phyloP scores from a whole-genome alignment of 2,888 invertebrate species.

The Lasioglossum leucozonium region DNA sequence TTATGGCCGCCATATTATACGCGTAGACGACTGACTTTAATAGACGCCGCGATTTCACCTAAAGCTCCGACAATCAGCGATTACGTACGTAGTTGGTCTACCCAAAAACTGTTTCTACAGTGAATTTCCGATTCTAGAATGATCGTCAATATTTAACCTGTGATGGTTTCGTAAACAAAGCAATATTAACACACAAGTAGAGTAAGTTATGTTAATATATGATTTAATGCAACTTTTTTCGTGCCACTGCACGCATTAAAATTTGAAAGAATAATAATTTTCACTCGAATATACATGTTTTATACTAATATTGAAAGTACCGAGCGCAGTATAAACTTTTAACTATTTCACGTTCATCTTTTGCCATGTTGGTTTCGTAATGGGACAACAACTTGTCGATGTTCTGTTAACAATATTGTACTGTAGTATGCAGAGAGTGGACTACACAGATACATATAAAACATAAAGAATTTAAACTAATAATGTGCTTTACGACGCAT shows the following conservation, averaged over 20 bases:
- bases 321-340: neutral
- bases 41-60: neutral
- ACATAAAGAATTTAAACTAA: neutral
- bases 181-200: neutral
- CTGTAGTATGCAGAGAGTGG: neutral
- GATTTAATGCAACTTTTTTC: no score
- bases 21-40: neutral
- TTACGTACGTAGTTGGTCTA: neutral
- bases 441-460: neutral
- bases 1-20: conserved; percentile 17
- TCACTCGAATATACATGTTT: no score
- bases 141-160: neutral
- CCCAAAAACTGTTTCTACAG: neutral
- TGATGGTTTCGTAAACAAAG: neutral
- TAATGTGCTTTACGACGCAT: neutral
- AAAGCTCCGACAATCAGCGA: neutral
- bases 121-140: neutral
- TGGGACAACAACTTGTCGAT: neutral
- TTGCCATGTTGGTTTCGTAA: neutral
- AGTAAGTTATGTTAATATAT: no score
- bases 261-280: no score
- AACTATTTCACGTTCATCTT: neutral
- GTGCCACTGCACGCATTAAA: no score
- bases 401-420: neutral
- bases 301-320: neutral